Evolutionary conservation across 1,140 invertebrate species (phyloP).

Genomic region (Capitella teleta): DNA sequence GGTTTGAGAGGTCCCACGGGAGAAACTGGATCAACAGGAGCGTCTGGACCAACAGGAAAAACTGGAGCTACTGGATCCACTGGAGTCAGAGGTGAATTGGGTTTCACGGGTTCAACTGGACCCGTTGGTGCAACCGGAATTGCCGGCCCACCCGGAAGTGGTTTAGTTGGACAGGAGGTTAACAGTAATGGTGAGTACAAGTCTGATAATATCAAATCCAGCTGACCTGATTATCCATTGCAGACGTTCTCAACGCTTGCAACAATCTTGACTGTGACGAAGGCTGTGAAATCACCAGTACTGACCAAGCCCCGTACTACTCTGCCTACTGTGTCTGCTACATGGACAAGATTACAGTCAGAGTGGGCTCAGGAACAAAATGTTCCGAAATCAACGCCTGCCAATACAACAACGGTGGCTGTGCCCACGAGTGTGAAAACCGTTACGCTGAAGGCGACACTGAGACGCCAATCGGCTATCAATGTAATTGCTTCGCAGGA

Average conservation of each 20-base stretch:
- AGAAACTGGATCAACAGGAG: constrained; percentile 9
- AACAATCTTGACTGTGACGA: not conserved
- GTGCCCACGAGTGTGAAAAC: not conserved
- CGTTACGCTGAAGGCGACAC: too few species aligned
- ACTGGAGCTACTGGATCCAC: constrained; percentile 9
- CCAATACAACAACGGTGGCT: constrained; percentile 5
- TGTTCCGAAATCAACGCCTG: not conserved
- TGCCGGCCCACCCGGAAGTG: not conserved
- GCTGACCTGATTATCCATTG: not conserved
- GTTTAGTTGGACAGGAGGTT: not conserved
- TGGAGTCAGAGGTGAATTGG: not conserved
- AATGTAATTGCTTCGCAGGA: not conserved
- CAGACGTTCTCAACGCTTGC: not conserved
- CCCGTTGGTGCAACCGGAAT: not conserved
- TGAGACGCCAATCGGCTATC: not conserved
- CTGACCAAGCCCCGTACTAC: not conserved
- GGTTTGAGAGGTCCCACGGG: constrained; percentile 6
- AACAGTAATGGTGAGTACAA: not conserved
- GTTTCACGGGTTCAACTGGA: constrained; percentile 1
- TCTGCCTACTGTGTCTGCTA: not conserved
- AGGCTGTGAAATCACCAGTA: not conserved
- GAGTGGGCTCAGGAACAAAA: not conserved
- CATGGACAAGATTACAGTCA: not conserved
- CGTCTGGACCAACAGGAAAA: constrained; percentile 9
- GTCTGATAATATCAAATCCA: not conserved